Base-by-base conservation (phyloP, 2,888 invertebrate species). In the Trachelus tabidus region DNA sequence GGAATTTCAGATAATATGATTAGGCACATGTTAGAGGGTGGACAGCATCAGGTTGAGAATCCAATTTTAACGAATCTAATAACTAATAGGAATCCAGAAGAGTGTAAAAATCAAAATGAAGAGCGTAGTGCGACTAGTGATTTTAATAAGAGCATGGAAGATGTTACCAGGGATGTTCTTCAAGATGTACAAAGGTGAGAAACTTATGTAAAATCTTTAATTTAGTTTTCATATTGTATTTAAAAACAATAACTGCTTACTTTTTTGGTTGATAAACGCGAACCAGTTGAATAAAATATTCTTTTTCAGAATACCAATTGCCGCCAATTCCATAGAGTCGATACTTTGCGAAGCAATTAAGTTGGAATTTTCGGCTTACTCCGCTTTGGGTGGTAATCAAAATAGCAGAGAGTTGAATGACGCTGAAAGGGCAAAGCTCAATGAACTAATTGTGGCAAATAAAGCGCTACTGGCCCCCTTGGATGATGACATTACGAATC, bases 261-360 rank as follows among this genome's bases (percentile, higher is more conserved):
- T 23, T 23, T 9, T 56, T 56, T 56, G 9, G 56, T 56, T 23
- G 56, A 23, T 23, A 56, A 56, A 23, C 6, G 23, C 6, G 56
- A 23, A 56, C 23, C 9, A 23, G 2, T 15, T 56, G 56, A 56
- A 76, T 30, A 78, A 82, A 30, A 83, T 75, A 71, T 89, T 90
- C 4, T 15, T 77, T 89, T 90, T 76, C 83, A 93, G 93, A 85
- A 93, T 94, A 90, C 92, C 93, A 23, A 92, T 92, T 71, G 94
- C 94, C 85, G 94, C 94, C 0, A 95, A 95, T 90, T 96, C 96
- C 6, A 96, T 97, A 90, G 97, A 97, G 89, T 96, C 96, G 0
- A 96, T 97, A 86, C 92, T 97, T 68, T 96, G 96, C 80, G 96
- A 97, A 87, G 97, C 97, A 12, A 97, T 97, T 82, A 96, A 96